Evolutionary conservation across 2,113 vertebrate species (phyloP).

Genomic region (Setophaga petechia): DNA sequence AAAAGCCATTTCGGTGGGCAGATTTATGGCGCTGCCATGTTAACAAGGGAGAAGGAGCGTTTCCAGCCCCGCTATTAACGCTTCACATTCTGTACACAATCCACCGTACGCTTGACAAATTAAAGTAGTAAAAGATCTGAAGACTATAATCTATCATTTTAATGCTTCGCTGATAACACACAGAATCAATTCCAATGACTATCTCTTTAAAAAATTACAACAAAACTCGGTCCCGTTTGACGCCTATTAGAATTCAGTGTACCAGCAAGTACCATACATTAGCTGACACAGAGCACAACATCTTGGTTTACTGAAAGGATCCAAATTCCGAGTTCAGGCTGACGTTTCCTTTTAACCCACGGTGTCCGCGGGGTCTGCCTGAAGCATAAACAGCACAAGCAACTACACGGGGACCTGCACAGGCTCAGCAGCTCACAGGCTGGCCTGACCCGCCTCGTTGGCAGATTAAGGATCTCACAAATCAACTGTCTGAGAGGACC

Average conservation of each 20-base stretch:
- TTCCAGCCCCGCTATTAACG: background rate
- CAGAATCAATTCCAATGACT: conserved; percentile 17
- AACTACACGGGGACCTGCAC: background rate
- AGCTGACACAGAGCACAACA: background rate
- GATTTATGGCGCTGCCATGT: conserved; percentile 3
- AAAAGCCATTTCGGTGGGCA: background rate
- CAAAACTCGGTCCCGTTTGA: background rate
- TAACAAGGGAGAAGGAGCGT: background rate
- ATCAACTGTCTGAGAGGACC: background rate
- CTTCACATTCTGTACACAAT: conserved; percentile 34
- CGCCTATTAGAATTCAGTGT: background rate
- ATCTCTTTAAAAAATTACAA: background rate
- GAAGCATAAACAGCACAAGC: conserved; percentile 22
- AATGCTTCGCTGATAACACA: conserved; percentile 13
- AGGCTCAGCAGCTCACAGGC: background rate
- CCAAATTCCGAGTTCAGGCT: background rate
- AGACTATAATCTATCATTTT: conserved; percentile 55
- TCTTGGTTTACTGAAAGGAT: background rate
- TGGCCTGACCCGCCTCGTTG: background rate
- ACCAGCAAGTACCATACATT: background rate
- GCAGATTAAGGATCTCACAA: conserved; percentile 39
- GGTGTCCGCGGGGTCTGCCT: background rate
- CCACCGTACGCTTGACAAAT: conserved; percentile 35
- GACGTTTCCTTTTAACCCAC: background rate
- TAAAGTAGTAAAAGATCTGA: conserved; percentile 52